Evolutionary conservation across 2,888 invertebrate species (phyloP), one percentile per base, ranked within the genome.

Genomic region (Mythimna ferrago): DNA sequence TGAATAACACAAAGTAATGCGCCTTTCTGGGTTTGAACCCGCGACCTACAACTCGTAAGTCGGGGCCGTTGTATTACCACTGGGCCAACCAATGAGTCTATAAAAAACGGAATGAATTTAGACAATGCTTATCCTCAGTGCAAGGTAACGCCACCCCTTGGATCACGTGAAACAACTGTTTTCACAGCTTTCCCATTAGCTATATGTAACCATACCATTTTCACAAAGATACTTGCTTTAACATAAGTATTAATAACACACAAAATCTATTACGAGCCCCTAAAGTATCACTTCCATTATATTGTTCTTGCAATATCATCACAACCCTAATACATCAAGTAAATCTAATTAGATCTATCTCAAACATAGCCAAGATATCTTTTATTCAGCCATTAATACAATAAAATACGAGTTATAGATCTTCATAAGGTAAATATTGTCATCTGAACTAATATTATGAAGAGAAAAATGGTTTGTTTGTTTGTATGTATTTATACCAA

Each of bases 331-430:
- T 72, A 68, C 58, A 69, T 81, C 56, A 54, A 64, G 57, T 48
- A 48, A 60, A 80, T 77, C 51, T 76, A 77, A 80, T 81, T 66
- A 68, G 10, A 53, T 68, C 58, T 44, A 69, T 64, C 51, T 60
- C n/a, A 32, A 64, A 64, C 21, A 66, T 38, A 38, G 4, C 10
- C 21, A 32, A 56, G 66, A 53, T 53, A 77, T 69, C 9, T 66
- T 68, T 57, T 69, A 66, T 81, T 60, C 44, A 41, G 53, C 6
- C 61, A 32, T 54, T 53, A 66, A 64, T 51, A 65, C 19, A 78
- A 68, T 71, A 48, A 66, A 56, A 66, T 54, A 66, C 21, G 38
- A 63, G 41, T 66, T 53, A 56, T 7, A n/a, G 21, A 16, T 32
- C 56, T 26, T 56, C 14, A 2, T 6, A 32, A 14, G 26, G 16